These are phyloP conservation scores for Cirrhinus molitorella DNA, from an alignment of 2,797 vertebrate genomes.

Conservation along the genomic window DNA sequence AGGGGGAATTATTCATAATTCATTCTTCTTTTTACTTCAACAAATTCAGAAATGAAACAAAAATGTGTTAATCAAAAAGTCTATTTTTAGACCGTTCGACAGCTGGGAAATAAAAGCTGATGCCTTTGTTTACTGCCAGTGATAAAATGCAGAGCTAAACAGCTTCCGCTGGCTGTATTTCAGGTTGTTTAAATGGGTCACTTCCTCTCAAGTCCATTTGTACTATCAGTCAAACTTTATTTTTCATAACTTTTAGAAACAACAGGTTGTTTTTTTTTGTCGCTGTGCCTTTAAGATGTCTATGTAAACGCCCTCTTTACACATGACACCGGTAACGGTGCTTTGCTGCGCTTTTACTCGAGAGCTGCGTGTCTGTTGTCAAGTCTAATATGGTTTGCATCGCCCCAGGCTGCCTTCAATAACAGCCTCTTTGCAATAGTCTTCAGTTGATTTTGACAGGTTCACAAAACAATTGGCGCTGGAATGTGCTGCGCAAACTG, in stretches of 20 bases:
- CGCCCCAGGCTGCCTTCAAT: neutral
- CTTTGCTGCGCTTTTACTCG: neutral
- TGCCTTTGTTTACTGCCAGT: neutral
- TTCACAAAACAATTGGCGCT: slow-evolving; percentile 25
- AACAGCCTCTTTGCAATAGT: slow-evolving; percentile 3
- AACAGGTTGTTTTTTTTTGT: neutral
- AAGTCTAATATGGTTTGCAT: neutral
- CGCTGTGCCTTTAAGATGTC: neutral
- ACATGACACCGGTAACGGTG: neutral
- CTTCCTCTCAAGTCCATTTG: slow-evolving; percentile 12
- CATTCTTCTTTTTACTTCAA: slow-evolving; percentile 33
- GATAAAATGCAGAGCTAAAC: slow-evolving; percentile 35
- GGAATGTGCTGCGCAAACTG: neutral
- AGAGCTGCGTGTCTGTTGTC: neutral
- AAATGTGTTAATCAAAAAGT: slow-evolving; percentile 7
- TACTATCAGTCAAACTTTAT: neutral
- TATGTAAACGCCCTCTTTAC: neutral
- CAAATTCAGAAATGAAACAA: slow-evolving; percentile 38
- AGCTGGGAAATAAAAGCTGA: slow-evolving; percentile 35
- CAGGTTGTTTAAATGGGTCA: slow-evolving; percentile 23
- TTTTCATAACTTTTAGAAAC: neutral
- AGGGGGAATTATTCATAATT: slow-evolving; percentile 33
- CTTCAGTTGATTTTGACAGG: slow-evolving; percentile 2
- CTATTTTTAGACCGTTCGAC: slow-evolving; percentile 8
- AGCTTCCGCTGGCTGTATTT: neutral